These are phyloP conservation scores for Danio kyathit DNA, from an alignment of 2,797 vertebrate genomes.

Conservation along the genomic window DNA sequence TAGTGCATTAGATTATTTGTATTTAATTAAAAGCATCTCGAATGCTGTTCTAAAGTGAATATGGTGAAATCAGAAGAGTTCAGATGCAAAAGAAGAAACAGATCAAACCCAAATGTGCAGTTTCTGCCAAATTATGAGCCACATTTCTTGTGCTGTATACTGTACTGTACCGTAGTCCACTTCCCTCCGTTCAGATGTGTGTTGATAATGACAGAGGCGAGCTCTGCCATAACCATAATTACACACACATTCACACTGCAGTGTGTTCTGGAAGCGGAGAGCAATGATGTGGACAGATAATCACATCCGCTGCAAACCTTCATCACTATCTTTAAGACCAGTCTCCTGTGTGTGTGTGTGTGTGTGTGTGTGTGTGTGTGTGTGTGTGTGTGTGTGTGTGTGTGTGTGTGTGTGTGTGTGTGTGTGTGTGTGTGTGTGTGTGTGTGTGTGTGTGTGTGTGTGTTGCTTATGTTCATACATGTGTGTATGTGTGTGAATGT, in stretches of 20 bases:
- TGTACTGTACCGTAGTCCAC: not conserved
- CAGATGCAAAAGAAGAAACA: too few species aligned
- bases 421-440: not conserved
- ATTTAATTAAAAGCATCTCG: too few species aligned
- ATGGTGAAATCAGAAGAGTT: too few species aligned
- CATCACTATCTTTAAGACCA: slow-evolving; percentile 25
- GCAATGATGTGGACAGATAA: slow-evolving; percentile 33
- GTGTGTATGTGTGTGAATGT: slow-evolving; percentile 13
- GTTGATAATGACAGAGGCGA: slow-evolving; percentile 71
- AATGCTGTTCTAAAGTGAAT: too few species aligned
- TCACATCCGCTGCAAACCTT: slow-evolving; percentile 32
- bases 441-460: not conserved
- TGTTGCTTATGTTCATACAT: slow-evolving; percentile 24
- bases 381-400: not conserved
- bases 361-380: not conserved
- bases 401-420: not conserved
- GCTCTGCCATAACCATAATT: slow-evolving; percentile 64
- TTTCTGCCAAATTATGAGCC: slow-evolving; percentile 9
- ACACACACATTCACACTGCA: slow-evolving; percentile 49
- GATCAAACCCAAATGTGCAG: not conserved
- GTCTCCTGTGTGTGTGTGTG: not conserved
- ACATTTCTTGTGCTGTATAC: not conserved
- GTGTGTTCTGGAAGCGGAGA: slow-evolving; percentile 27
- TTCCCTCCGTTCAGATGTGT: slow-evolving; percentile 46
- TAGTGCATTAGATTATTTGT: too few species aligned